phyloP scores from a whole-genome alignment of 2,113 vertebrate species.

The Nerophis lumbriciformis region DNA sequence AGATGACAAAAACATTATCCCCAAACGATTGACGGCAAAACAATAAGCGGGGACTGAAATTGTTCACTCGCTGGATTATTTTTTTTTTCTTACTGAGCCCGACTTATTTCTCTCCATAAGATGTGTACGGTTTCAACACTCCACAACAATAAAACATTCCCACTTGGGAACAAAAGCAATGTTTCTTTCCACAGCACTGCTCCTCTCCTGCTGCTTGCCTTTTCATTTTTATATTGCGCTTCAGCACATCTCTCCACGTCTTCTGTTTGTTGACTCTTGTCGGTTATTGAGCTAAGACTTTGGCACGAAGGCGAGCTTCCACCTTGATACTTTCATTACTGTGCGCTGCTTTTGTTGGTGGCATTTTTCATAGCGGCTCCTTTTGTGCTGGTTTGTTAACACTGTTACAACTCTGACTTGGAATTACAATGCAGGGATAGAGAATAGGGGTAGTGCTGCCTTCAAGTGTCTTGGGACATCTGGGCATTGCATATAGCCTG shows the following conservation, averaged over 20 bases:
- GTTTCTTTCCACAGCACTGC: conserved; percentile 45
- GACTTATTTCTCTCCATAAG: conserved; percentile 42
- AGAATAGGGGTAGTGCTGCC: conserved; percentile 40
- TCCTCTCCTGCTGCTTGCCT: conserved; percentile 49
- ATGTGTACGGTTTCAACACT: conserved; percentile 42
- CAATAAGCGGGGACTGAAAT: conserved; percentile 47
- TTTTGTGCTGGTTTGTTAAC: conserved; percentile 48
- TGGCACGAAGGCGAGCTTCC: conserved; percentile 45
- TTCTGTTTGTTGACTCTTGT: conserved; percentile 63
- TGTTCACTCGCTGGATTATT: conserved; percentile 35
- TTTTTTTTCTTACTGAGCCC: conserved; percentile 43
- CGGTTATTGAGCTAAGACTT: conserved; percentile 63
- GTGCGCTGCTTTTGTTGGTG: conserved; percentile 49
- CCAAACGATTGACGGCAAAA: conserved; percentile 44
- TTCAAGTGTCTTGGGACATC: conserved; percentile 46
- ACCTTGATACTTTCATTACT: conserved; percentile 66
- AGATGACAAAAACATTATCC: conserved; percentile 33
- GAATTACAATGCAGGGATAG: conserved; percentile 43
- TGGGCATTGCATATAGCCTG: conserved; percentile 58
- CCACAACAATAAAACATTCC: conserved; percentile 45
- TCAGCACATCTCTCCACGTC: conserved; percentile 56
- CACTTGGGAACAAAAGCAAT: conserved; percentile 54
- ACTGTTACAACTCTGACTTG: conserved; percentile 43
- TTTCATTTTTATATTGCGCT: conserved; percentile 55
- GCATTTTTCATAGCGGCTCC: conserved; percentile 45